phyloP scores from a whole-genome alignment of 2,888 invertebrate species.

The Trichopria drosophilae region DNA sequence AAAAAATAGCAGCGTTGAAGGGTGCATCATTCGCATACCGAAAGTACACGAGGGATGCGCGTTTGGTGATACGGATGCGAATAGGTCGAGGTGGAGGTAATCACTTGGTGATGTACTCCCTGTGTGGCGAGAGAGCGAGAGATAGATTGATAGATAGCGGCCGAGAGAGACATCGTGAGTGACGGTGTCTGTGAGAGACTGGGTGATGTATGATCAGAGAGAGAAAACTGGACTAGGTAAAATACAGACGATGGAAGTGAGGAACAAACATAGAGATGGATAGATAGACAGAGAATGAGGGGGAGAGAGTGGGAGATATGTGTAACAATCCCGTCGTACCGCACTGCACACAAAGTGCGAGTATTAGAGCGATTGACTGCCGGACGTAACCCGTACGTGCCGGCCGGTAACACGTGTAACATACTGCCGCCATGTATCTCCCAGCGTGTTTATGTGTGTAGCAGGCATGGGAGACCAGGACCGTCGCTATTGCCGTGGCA shows the following conservation, averaged over 20 bases:
- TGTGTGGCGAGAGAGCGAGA: slow-evolving; percentile 37
- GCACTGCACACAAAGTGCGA: slow-evolving; percentile 47
- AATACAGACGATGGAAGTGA: too few relatives aligned
- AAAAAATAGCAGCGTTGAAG: too few relatives aligned
- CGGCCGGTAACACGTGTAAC: slow-evolving; percentile 58
- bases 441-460: slow-evolving; percentile 51
- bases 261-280: slow-evolving; percentile 19
- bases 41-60: slow-evolving; percentile 17
- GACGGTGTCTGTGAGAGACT: slow-evolving; percentile 35
- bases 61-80: slow-evolving; percentile 26
- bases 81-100: slow-evolving; percentile 46
- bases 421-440: slow-evolving; percentile 57
- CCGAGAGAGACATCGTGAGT: slow-evolving; percentile 25
- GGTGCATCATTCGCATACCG: neutral
- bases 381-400: slow-evolving; percentile 58
- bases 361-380: slow-evolving; percentile 59
- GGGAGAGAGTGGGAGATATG: slow-evolving; percentile 27
- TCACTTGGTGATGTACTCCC: slow-evolving; percentile 55
- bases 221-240: too few relatives aligned
- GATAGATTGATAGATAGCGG: slow-evolving; percentile 18
- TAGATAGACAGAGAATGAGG: slow-evolving; percentile 28
- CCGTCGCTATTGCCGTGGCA: slow-evolving; percentile 39
- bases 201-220: slow-evolving; percentile 21
- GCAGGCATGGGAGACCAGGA: too few relatives aligned
- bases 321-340: slow-evolving; percentile 23